phyloP scores from a whole-genome alignment of 2,888 invertebrate species.

The Atrina japonica region DNA sequence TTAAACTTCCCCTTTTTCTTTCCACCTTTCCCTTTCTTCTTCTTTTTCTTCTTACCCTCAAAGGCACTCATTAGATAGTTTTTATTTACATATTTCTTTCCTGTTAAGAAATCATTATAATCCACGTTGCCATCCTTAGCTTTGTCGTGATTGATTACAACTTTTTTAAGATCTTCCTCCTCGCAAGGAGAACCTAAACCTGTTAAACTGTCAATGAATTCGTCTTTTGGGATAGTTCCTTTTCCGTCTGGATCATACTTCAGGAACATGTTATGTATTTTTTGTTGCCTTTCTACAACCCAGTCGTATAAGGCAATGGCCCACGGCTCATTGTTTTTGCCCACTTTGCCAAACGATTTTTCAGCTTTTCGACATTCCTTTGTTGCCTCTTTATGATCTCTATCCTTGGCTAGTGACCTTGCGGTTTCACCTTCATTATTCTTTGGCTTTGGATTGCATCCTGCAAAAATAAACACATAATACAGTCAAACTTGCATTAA shows the following conservation, averaged over 20 bases:
- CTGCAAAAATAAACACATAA: constrained; percentile 56
- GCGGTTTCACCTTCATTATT: constrained; percentile 78
- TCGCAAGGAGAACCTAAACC: constrained; percentile 74
- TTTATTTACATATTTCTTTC: constrained; percentile 80
- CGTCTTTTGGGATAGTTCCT: constrained; percentile 70
- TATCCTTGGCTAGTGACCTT: constrained; percentile 78
- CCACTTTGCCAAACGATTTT: constrained; percentile 78
- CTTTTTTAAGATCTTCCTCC: constrained; percentile 73
- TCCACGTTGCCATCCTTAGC: constrained; percentile 74
- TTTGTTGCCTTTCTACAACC: constrained; percentile 65
- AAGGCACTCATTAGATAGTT: constrained; percentile 79
- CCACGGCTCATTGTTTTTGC: constrained; percentile 79
- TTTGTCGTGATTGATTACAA: constrained; percentile 73
- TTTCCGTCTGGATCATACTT: constrained; percentile 75
- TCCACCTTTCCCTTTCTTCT: constrained; percentile 72
- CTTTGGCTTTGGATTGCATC: constrained; percentile 81
- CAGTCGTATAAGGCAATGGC: constrained; percentile 79
- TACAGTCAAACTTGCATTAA: too few species aligned
- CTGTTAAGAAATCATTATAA: constrained; percentile 77
- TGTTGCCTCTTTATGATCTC: constrained; percentile 77
- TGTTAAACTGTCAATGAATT: constrained; percentile 73
- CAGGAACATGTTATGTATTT: constrained; percentile 70
- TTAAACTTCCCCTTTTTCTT: constrained; percentile 79
- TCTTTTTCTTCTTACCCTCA: constrained; percentile 80
- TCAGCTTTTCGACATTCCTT: constrained; percentile 80